Percentiles rank a stretch among this genome's conserved stretches.
Conservation (phyloP, 2,888 invertebrate genomes). For the Lutraria lutraria region DNA sequence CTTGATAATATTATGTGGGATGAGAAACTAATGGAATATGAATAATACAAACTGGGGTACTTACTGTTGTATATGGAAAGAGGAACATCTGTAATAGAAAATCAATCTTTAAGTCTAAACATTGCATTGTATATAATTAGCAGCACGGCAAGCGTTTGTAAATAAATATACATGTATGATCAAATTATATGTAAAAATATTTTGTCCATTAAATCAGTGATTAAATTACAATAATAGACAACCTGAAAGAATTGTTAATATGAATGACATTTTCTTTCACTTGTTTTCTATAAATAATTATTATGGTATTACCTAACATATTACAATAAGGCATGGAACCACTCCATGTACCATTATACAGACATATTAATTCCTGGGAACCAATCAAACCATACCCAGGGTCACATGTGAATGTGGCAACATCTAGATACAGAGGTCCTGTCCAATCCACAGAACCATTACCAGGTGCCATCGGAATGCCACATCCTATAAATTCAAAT, state of each 20-base stretch:
- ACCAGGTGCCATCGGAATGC: not conserved
- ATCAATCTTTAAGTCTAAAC: not conserved
- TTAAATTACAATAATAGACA: too few relatives aligned
- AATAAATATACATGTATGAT: too few relatives aligned
- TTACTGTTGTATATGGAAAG: not conserved
- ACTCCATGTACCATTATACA: slow-evolving; percentile 50
- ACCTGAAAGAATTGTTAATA: too few relatives aligned
- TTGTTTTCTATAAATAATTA: too few relatives aligned
- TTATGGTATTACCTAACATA: not conserved
- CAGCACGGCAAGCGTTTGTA: too few relatives aligned
- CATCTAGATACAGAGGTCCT: slow-evolving; percentile 43
- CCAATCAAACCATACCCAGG: slow-evolving; percentile 37
- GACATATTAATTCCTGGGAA: slow-evolving; percentile 41
- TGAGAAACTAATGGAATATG: too few relatives aligned
- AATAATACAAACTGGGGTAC: not conserved
- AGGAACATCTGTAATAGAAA: not conserved
- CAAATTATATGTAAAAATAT: too few relatives aligned
- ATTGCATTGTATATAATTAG: not conserved
- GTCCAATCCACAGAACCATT: slow-evolving; percentile 33
- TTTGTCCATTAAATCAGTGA: too few relatives aligned
- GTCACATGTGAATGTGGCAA: slow-evolving; percentile 45
- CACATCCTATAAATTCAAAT: not conserved
- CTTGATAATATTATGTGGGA: too few relatives aligned
- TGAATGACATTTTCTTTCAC: too few relatives aligned
- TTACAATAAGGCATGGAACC: not conserved